Conservation (phyloP, 2,797 vertebrate species). For the Crotalus adamanteus region DNA sequence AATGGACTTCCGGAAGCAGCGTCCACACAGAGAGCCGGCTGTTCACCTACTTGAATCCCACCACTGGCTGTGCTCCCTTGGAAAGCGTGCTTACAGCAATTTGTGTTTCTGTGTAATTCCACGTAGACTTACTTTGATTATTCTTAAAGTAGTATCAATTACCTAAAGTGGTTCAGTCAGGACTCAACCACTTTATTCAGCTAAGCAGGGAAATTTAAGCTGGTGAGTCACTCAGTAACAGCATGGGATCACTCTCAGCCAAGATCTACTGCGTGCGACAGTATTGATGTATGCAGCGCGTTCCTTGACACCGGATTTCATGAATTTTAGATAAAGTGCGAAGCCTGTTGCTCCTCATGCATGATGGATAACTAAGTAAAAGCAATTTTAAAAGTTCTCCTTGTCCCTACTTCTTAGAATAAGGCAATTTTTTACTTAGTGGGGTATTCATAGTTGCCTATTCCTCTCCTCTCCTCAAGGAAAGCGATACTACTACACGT, state of each 20-base stretch:
- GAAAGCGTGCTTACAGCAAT: background rate
- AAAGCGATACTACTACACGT: background rate
- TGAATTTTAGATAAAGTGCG: constrained; percentile 50
- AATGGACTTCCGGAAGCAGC: too few species aligned
- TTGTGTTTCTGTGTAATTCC: background rate
- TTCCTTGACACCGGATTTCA: constrained; percentile 31
- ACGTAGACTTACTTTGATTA: background rate
- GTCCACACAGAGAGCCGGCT: too few species aligned
- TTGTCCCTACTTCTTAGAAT: constrained; percentile 40
- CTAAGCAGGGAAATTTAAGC: background rate
- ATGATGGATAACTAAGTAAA: constrained; percentile 44
- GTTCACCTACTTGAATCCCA: too few species aligned
- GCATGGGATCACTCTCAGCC: constrained; percentile 9
- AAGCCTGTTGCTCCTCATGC: constrained; percentile 41
- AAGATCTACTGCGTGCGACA: constrained; percentile 19
- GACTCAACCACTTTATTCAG: background rate
- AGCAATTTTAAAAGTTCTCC: constrained; percentile 34
- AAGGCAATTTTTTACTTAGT: constrained; percentile 28
- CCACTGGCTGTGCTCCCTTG: background rate
- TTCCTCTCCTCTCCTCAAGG: background rate
- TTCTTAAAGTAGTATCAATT: background rate
- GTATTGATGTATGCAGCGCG: constrained; percentile 14
- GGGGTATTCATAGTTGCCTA: constrained; percentile 1
- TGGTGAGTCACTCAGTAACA: background rate
- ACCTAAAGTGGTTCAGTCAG: background rate